Conservation (phyloP, 2,888 invertebrate genomes). For the Melipona bicolor region DNA sequence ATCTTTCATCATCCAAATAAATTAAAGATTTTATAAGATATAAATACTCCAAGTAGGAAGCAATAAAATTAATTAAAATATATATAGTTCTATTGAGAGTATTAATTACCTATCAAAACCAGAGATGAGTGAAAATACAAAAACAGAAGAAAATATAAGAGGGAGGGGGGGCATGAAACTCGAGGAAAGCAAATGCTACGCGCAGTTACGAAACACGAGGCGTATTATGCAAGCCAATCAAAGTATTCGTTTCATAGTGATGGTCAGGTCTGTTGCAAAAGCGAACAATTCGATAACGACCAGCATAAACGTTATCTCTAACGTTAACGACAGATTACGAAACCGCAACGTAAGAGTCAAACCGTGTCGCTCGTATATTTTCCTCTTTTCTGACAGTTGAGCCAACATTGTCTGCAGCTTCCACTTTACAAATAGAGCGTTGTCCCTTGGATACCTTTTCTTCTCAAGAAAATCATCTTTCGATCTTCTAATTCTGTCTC, state of each 20-base stretch:
- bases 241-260: neutral
- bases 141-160: neutral
- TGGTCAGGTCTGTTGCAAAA: neutral
- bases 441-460: too few species aligned
- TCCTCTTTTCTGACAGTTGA: neutral
- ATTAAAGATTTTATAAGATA: too few species aligned
- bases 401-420: neutral
- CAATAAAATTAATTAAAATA: too few species aligned
- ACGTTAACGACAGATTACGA: constrained; percentile 13
- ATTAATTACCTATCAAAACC: neutral
- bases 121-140: neutral
- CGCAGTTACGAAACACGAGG: neutral
- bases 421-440: too few species aligned
- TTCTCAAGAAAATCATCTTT: too few species aligned
- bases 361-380: neutral
- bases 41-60: too few species aligned
- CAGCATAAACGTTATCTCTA: constrained; percentile 5
- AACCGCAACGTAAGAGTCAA: neutral
- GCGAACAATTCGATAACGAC: constrained; percentile 32
- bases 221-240: neutral
- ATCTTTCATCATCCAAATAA: too few species aligned
- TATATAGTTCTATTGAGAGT: too few species aligned
- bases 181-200: neutral
- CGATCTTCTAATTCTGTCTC: too few species aligned
- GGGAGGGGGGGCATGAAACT: neutral